Conservation (phyloP, 2,113 vertebrate genomes). For the Tamias sibiricus region DNA sequence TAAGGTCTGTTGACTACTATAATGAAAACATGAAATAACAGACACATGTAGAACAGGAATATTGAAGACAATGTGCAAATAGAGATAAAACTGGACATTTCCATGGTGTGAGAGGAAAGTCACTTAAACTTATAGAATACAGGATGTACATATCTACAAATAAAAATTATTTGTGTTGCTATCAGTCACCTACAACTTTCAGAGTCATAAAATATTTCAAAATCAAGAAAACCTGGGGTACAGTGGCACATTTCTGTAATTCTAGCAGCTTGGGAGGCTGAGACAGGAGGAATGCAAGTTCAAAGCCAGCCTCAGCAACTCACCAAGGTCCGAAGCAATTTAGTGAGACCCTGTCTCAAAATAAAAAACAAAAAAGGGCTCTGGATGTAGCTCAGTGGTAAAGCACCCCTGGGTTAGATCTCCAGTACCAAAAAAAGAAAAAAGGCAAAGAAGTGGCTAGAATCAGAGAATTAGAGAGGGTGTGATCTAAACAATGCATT, state of each 20-base stretch:
- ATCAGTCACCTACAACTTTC: background rate
- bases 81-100: background rate
- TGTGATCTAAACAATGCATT: background rate
- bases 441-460: background rate
- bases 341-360: too few relatives aligned
- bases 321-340: too few relatives aligned
- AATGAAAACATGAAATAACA: constrained; percentile 26
- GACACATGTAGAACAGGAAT: background rate
- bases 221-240: background rate
- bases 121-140: background rate
- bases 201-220: background rate
- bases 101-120: background rate
- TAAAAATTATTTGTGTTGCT: background rate
- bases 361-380: too few relatives aligned
- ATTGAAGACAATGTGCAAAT: background rate
- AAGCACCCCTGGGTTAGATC: too few relatives aligned
- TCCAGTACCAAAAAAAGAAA: too few relatives aligned
- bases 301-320: too few relatives aligned
- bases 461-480: background rate
- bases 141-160: background rate
- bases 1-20: background rate
- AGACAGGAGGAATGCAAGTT: too few relatives aligned
- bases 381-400: too few relatives aligned
- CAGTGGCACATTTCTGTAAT: too few relatives aligned
- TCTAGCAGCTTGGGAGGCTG: too few relatives aligned